Base-by-base conservation (phyloP, 2,797 vertebrate species). In the Heliangelus exortis region DNA sequence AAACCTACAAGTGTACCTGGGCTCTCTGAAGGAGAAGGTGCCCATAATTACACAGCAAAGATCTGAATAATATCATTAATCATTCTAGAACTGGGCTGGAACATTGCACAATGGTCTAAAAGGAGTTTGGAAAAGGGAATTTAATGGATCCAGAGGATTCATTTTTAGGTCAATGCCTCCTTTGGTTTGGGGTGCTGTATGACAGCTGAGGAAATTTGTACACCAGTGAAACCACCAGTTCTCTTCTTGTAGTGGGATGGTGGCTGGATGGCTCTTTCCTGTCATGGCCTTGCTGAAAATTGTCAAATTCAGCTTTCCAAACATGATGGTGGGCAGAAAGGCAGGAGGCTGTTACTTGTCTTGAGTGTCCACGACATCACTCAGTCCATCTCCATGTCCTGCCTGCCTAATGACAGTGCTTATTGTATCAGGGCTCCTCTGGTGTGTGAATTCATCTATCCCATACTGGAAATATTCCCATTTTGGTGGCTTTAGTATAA, bases 1-100 rank as follows among this genome's bases (percentile, higher is more conserved):
- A 84, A 76, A 76, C 11, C 72, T 92, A 58, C 67, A 89, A 65
- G 77, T 59, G 59, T 84, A 89, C 92, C 84, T 92, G 29, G 62
- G 93, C 88, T 81, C 93, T 79, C 62, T 76, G 73, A 88, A 91
- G 69, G 63, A 73, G 73, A 88, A 92, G 69, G 63, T 86, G 58
- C 79, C 55, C 26, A 6, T 88, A 93, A 87, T 84, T 84, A 93
- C 8, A 47, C 5, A 41, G 69, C 48, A 91, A 86, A 81, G 62
- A n/a, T 85, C 66, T 89, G 82, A 85, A 87, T 62, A 87, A 86
- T 26, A n/a, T 50, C 82, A 84, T 90, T 50, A 66, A 73, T 86
- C 43, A 63, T 92, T 84, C 90, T 73, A 84, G 69, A 93, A 53
- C 26, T 53, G 41, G 17, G n/a, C 31, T 87, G 69, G 43, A 85